phyloP scores from a whole-genome alignment of 1,140 invertebrate species.

The Brachionus koreanus region DNA sequence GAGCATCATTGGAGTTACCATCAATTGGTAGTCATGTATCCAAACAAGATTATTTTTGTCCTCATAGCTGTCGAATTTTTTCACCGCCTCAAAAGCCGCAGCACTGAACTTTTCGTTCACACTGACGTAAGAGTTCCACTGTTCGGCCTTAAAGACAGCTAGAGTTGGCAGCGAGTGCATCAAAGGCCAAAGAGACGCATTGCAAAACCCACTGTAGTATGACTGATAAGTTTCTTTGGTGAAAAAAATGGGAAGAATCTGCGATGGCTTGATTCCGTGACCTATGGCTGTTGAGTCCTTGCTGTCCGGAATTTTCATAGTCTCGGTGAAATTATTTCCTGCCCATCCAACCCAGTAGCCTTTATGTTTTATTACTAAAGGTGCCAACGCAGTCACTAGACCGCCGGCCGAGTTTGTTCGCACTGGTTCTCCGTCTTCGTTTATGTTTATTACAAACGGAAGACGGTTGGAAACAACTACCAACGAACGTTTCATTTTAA shows the following conservation, averaged over 20 bases:
- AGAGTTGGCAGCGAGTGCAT: slow-evolving; percentile 83
- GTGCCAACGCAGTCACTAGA: slow-evolving; percentile 80
- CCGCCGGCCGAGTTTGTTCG: slow-evolving; percentile 62
- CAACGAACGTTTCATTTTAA: slow-evolving; percentile 1
- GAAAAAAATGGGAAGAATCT: slow-evolving; percentile 75
- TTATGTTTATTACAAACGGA: slow-evolving; percentile 4
- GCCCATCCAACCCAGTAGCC: slow-evolving; percentile 86
- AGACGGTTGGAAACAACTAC: slow-evolving; percentile 40
- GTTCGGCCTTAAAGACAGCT: slow-evolving; percentile 71
- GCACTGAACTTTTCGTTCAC: slow-evolving; percentile 77
- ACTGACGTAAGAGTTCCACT: slow-evolving; percentile 72
- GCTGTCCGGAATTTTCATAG: slow-evolving; percentile 73
- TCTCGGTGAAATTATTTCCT: slow-evolving; percentile 65
- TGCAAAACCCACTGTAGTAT: slow-evolving; percentile 86
- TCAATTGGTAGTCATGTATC: slow-evolving; percentile 87
- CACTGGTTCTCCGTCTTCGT: not conserved
- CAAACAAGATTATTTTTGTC: slow-evolving; percentile 72
- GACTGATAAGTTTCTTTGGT: slow-evolving; percentile 71
- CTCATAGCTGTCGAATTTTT: slow-evolving; percentile 57
- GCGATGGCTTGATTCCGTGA: slow-evolving; percentile 67
- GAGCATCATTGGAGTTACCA: slow-evolving; percentile 81
- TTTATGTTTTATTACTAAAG: slow-evolving; percentile 74
- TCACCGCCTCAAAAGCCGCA: slow-evolving; percentile 64
- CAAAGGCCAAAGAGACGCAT: slow-evolving; percentile 82
- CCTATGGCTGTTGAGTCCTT: slow-evolving; percentile 78